Evolutionary conservation across 2,888 invertebrate species (phyloP).

Genomic region (Halocaridina rubra): DNA sequence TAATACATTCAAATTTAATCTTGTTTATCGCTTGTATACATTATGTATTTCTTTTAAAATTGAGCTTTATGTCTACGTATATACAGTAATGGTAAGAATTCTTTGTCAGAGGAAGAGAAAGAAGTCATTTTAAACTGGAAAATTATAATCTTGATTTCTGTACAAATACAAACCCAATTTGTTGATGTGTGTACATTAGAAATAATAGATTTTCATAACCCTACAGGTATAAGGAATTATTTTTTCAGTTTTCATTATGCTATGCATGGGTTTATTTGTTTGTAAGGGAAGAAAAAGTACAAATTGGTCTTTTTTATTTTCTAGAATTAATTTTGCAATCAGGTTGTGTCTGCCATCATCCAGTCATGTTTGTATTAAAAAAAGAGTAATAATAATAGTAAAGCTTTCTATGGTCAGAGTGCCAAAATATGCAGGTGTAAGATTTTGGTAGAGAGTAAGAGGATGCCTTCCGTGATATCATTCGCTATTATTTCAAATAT

Average conservation of each 20-base stretch:
- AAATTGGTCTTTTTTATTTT: constrained; percentile 32
- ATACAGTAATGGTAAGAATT: background rate
- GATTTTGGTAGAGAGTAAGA: background rate
- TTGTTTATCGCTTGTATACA: too few species aligned
- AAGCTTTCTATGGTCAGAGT: background rate
- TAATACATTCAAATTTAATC: too few species aligned
- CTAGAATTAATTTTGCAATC: constrained; percentile 26
- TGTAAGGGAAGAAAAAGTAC: constrained; percentile 35
- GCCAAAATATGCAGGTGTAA: background rate
- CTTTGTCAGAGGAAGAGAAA: background rate
- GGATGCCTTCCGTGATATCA: background rate
- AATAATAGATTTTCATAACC: background rate
- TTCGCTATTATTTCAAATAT: too few species aligned
- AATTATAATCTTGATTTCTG: constrained; percentile 17
- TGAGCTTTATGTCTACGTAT: background rate
- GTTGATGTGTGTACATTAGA: background rate
- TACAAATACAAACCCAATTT: constrained; percentile 40
- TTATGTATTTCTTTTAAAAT: background rate
- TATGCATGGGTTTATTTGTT: constrained; percentile 6
- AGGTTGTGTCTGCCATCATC: constrained; percentile 24
- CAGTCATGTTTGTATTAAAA: constrained; percentile 7
- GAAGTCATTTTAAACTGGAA: background rate
- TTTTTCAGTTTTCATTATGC: constrained; percentile 15
- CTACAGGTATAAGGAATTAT: constrained; percentile 7
- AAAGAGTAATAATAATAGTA: background rate